These are phyloP conservation scores for Antennarius maculatus DNA, from an alignment of 2,797 vertebrate genomes.

Conservation along the genomic window DNA sequence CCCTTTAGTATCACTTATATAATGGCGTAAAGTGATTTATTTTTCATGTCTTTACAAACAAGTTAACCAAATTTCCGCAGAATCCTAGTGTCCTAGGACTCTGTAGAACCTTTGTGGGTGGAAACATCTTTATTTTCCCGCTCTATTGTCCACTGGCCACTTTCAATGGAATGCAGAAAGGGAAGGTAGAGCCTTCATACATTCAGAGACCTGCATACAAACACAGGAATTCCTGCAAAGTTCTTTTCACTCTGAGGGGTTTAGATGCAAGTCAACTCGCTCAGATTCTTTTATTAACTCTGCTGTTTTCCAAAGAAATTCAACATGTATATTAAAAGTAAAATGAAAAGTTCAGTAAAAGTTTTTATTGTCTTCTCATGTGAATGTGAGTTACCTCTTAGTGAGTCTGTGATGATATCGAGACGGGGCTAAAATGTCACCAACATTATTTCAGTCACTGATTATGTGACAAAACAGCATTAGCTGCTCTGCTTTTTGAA, in stretches of 20 bases:
- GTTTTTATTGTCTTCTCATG: constrained; percentile 6
- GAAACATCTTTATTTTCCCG: constrained; percentile 50
- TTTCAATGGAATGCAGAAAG: constrained; percentile 69
- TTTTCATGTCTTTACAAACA: too few species aligned
- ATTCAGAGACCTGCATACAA: constrained; percentile 77
- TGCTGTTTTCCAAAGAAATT: constrained; percentile 7
- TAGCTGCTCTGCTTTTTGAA: background rate
- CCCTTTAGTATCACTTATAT: too few species aligned
- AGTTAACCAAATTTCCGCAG: too few species aligned
- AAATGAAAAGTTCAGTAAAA: too few species aligned
- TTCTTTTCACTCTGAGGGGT: constrained; percentile 57
- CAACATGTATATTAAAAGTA: background rate
- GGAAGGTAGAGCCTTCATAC: constrained; percentile 71
- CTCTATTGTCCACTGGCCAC: constrained; percentile 64
- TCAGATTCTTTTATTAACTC: constrained; percentile 21
- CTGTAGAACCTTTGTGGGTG: constrained; percentile 31
- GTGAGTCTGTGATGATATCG: background rate
- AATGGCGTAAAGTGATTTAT: too few species aligned
- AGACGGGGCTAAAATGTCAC: background rate
- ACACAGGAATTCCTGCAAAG: constrained; percentile 82
- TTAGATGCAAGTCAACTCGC: constrained; percentile 29
- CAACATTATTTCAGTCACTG: constrained; percentile 27
- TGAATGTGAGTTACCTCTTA: background rate
- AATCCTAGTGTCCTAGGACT: constrained; percentile 19
- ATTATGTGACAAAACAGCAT: background rate